Evolutionary conservation across 2,113 vertebrate species (phyloP), one percentile per base, ranked within the genome.

Genomic region (Dipodomys merriami): DNA sequence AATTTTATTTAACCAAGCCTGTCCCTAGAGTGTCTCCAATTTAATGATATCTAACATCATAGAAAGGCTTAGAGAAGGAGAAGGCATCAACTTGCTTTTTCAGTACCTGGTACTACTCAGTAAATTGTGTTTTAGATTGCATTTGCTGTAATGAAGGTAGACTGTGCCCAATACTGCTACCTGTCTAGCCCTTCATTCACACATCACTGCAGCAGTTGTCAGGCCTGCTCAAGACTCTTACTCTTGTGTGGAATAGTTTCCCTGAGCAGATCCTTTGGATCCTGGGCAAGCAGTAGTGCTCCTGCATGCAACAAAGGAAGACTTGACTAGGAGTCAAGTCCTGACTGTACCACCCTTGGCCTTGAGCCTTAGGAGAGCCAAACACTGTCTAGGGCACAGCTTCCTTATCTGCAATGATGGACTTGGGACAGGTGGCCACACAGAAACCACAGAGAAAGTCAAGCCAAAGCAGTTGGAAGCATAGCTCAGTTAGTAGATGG

Each of bases 81-180:
- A 77, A 91, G 5, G 3, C 64, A 86, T 80, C 76, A 73, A 46
- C 76, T 94, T 93, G 69, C 76, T 85, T 77, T 92, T 83, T 94
- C 71, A 73, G 49, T 53, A 81, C 86, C 80, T 84, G 64, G 80
- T n/a, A 84, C 82, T 77, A 60, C 64, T 73, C 53, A 83, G 76
- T 68, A 93, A 88, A 94, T 67, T 64, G 65, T 49, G 27, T 85
- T 90, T 82, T 90, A 86, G 94, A 93, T 46, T 85, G 29, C 53
- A 81, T 94, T 93, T 83, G 11, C 78, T 78, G n/a, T 92, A 69
- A 93, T 83, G 90, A 78, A 93, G 78, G 93, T 35, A 90, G 62
- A 88, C 77, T 72, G 18, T 71, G 20, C 15, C 68, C 4, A 78
- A 33, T 86, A 78, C 64, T 33, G 12, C 62, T 91, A 65, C 29